Base-by-base conservation (phyloP, 2,797 vertebrate species). In the Petrocephalus schoutedeni region DNA sequence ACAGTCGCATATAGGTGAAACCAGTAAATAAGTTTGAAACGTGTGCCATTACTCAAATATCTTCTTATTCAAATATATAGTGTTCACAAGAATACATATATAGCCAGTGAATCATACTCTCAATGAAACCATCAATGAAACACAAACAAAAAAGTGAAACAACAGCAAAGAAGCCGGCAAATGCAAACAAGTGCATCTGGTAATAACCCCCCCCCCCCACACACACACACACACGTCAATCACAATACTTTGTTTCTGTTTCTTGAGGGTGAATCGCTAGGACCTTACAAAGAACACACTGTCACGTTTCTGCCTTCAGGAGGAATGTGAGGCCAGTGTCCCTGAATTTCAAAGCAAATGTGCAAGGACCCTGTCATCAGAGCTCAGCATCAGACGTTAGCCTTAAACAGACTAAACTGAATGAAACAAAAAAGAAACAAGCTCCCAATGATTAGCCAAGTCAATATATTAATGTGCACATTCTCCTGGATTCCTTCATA, bases 211-310 rank as follows among this genome's bases (percentile, higher is more conserved):
- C 41, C 41, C 41, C 41, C 41, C 3, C 3, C 45, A 83, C 54
- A 86, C 5, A 85, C 41, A 51, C 53, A 41, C 23, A 41, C 58
- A 41, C 3, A 86, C 0, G 14, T 53, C 45, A 49, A 53, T 23
- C 53, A 74, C 16, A 21, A n/a, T 23, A 49, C 7, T 28, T 16
- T 5, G 23, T 32, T 28, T 7, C 7, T 23, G 74, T 82, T n/a
- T 87, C 87, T 9, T 9, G 49, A 41, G 74, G 56, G 74, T 59
- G 87, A 91, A 87, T 93, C 91, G 92, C n/a, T 8, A 21, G 88
- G n/a, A 89, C 61, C 51, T 49, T 88, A 89, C 58, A 87, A 87
- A 88, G 32, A 32, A 59, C 49, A 36, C 32, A 16, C 56, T 61
- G n/a, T 28, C 67, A 23, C 51, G 19, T 19, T 5, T 58, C 36